A percentile compares a stretch with the other conserved stretches of the same genome.
phyloP scores from a whole-genome alignment of 2,888 invertebrate genomes.

The Zygaena filipendulae region DNA sequence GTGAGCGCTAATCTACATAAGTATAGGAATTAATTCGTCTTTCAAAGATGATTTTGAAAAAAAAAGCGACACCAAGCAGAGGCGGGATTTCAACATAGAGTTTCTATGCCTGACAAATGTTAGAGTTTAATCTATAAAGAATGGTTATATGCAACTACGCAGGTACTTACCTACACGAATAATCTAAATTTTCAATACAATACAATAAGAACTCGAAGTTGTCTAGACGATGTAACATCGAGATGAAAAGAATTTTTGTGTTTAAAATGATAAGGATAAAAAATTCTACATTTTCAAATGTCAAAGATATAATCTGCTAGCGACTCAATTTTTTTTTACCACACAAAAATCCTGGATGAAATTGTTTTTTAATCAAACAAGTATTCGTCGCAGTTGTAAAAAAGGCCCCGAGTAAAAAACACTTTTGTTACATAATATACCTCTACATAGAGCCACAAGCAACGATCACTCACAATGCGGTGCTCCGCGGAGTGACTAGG shows the following conservation, averaged over 20 bases:
- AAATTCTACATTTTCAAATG: too few relatives aligned
- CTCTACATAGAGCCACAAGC: slow-evolving; percentile 43
- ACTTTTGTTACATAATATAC: slow-evolving; percentile 49
- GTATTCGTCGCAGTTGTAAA: slow-evolving; percentile 10
- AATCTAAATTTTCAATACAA: slow-evolving; percentile 50
- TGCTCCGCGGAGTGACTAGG: slow-evolving; percentile 56
- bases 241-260: slow-evolving; percentile 21
- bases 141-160: slow-evolving; percentile 11
- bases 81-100: slow-evolving; percentile 42
- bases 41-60: slow-evolving; percentile 60
- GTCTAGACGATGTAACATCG: slow-evolving; percentile 24
- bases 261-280: too few relatives aligned
- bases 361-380: too few relatives aligned
- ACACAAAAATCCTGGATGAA: too few relatives aligned
- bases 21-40: slow-evolving; percentile 66
- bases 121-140: slow-evolving; percentile 24
- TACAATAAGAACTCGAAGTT: slow-evolving; percentile 26
- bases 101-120: slow-evolving; percentile 21
- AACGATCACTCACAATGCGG: slow-evolving; percentile 62
- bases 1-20: slow-evolving; percentile 60
- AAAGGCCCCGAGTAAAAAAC: slow-evolving; percentile 25
- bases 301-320: too few relatives aligned
- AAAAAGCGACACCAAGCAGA: slow-evolving; percentile 39
- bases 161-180: slow-evolving; percentile 23
- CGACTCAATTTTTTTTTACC: too few relatives aligned